A percentile compares a stretch with the other conserved stretches of the same genome.
Evolutionary conservation across 1,140 invertebrate species (phyloP).

Genomic region (Drosophila bocki): DNA sequence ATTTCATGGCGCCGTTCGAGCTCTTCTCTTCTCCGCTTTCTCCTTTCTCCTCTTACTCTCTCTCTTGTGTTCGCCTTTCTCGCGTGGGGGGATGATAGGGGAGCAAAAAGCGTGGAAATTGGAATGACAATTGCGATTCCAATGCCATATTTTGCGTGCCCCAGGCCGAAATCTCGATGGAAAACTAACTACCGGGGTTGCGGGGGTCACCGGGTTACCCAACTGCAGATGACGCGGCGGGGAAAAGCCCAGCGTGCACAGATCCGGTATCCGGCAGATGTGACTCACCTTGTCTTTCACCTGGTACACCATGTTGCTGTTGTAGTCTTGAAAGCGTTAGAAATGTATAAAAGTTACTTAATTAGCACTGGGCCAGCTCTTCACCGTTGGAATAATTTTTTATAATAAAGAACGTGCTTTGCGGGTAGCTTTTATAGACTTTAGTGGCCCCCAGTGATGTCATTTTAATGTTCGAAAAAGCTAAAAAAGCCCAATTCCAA

Average conservation of each 20-base stretch:
- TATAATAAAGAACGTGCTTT: not conserved
- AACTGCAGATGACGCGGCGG: slow-evolving; percentile 4
- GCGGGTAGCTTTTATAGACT: slow-evolving; percentile 30
- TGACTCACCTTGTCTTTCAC: slow-evolving; percentile 77
- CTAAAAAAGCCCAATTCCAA: no score
- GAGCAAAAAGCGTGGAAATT: slow-evolving; percentile 10
- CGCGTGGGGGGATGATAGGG: not conserved
- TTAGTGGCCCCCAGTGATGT: not conserved
- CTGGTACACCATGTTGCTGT: slow-evolving; percentile 73
- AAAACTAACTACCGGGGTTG: slow-evolving; percentile 4
- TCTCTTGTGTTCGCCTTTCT: not conserved
- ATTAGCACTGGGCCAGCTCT: slow-evolving; percentile 44
- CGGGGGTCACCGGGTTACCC: slow-evolving; percentile 12
- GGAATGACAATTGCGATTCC: slow-evolving; percentile 1
- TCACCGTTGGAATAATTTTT: slow-evolving; percentile 19
- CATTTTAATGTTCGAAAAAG: no score
- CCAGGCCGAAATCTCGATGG: not conserved
- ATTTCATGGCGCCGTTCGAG: slow-evolving; percentile 26
- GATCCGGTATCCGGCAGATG: slow-evolving; percentile 16
- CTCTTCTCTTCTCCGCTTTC: slow-evolving; percentile 2
- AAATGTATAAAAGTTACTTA: slow-evolving; percentile 61
- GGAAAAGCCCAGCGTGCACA: not conserved
- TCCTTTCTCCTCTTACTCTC: not conserved
- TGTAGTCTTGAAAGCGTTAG: slow-evolving; percentile 38
- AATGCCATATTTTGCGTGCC: slow-evolving; percentile 18